phyloP scores from a whole-genome alignment of 1,140 invertebrate species.

The Drosophila novamexicana region DNA sequence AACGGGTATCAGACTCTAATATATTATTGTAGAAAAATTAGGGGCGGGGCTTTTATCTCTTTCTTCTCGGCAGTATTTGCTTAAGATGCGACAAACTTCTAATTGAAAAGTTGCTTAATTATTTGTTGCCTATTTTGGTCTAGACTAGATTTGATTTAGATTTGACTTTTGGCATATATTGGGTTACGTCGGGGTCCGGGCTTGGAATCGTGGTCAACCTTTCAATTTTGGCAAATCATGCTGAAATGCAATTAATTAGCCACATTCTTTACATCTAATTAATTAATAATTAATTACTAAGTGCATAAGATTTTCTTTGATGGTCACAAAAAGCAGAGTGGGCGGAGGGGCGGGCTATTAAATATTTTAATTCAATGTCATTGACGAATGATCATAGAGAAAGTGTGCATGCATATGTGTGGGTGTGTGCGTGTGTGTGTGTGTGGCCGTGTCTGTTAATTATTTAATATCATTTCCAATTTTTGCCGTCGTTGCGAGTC shows the following conservation, averaged over 20 bases:
- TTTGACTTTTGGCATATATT: neutral
- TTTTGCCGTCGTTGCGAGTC: constrained; percentile 51
- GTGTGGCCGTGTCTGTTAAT: constrained; percentile 66
- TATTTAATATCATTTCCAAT: constrained; percentile 83
- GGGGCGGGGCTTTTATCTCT: no score
- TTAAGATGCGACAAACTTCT: no score
- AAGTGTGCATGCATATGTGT: constrained; percentile 14
- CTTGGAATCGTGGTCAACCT: constrained; percentile 6
- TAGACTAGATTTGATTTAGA: no score
- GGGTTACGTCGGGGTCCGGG: neutral
- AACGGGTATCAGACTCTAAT: no score
- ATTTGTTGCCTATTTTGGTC: no score
- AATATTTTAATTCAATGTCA: constrained; percentile 80
- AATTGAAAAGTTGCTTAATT: no score
- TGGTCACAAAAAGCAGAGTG: constrained; percentile 35
- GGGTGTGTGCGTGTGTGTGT: constrained; percentile 15
- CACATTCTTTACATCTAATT: constrained; percentile 48
- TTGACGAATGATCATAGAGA: constrained; percentile 56
- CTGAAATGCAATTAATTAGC: constrained; percentile 56
- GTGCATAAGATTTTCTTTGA: constrained; percentile 56
- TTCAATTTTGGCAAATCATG: constrained; percentile 15
- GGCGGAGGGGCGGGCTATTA: neutral
- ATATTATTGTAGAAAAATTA: no score
- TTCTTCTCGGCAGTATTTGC: no score
- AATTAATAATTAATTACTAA: constrained; percentile 74